A percentile compares a stretch with the other conserved stretches of the same genome.
These are phyloP conservation scores for Rhizoglyphus robini DNA, from an alignment of 1,140 invertebrate species.

Conservation along the genomic window DNA sequence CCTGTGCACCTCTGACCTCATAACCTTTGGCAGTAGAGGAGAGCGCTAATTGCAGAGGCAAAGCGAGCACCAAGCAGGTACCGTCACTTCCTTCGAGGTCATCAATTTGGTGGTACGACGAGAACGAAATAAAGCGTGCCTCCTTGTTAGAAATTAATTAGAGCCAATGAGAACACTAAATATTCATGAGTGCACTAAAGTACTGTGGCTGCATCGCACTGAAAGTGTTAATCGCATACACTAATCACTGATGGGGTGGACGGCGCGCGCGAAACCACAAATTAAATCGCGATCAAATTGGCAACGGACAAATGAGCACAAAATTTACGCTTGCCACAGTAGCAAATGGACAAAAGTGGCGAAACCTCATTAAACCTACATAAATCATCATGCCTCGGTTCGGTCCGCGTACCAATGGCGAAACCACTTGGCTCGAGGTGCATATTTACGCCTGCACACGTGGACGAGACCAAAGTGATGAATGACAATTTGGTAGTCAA, in stretches of 20 bases:
- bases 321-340: background rate
- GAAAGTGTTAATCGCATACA: background rate
- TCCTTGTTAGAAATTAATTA: background rate
- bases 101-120: background rate
- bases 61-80: background rate
- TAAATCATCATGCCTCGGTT: background rate
- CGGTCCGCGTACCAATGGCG: too few species aligned
- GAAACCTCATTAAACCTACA: background rate
- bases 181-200: background rate
- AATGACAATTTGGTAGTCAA: too few species aligned
- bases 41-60: background rate
- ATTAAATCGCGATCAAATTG: background rate
- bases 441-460: too few species aligned
- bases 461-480: too few species aligned
- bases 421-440: too few species aligned
- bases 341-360: background rate
- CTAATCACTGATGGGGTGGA: background rate
- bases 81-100: background rate
- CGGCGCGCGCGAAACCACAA: background rate
- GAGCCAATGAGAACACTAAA: background rate
- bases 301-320: background rate
- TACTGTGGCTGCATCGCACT: background rate
- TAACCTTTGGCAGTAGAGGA: background rate
- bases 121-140: background rate
- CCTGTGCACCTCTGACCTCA: too few species aligned